Evolutionary conservation across 2,888 invertebrate genomes (phyloP), one percentile per base, ranked within the genome.

Genomic region (Tetragnatha montana): DNA sequence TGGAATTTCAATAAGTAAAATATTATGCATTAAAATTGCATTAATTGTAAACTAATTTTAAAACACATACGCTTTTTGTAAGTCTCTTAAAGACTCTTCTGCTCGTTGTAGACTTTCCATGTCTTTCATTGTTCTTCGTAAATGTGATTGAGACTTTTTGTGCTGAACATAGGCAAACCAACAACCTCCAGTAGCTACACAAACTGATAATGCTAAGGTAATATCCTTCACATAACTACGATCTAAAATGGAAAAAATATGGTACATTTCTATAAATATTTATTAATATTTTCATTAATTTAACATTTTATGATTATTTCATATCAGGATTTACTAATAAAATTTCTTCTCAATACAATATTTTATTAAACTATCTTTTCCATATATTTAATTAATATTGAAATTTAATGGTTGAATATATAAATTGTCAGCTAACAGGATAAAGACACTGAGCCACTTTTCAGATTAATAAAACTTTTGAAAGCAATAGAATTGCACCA

Each of bases 101-200:
- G 98, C 98, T 93, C 96, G 96, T 92, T 97, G 96, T 91, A 98
- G 95, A 92, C 97, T 96, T 93, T 98, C 98, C 97, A 98, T 97
- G 92, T 98, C 98, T 92, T 96, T 96, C 93, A 98, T 96, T 98
- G 99, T 98, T 91, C 97, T 96, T 92, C 96, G 96, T 91, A 99
- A 95, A 93, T 99, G 97, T 91, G 95, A 95, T 92, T 97, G 96
- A 71, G 97, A 97, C 93, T 96, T 96, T 93, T 97, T 97, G 93
- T 98, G 97, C 92, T 98, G 98, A 89, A 96, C 96, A 94, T 97
- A 96, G 60, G 97, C 98, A 93, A 97, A 97, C 97, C 97, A 98
- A 92, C 96, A 96, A 85, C 97, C 98, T 88, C 97, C 96, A 85
- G 97, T 95, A 10, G 98, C 98, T 92, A 97, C 96, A 91, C 98